Conservation (phyloP, 2,797 vertebrate genomes). For the Pangasius sanitwongsei region DNA sequence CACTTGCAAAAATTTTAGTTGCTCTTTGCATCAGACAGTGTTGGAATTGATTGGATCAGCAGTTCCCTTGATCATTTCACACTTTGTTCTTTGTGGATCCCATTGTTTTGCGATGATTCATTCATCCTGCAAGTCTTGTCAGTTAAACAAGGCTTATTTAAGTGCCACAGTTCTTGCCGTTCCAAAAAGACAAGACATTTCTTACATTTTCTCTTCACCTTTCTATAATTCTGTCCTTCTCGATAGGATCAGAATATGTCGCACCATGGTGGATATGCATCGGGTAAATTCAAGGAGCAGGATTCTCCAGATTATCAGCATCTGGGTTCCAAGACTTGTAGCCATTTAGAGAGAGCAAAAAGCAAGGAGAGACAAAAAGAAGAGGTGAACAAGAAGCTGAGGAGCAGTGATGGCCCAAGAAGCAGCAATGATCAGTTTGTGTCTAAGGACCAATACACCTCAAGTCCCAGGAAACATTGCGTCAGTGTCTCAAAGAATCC, state of each 20-base stretch:
- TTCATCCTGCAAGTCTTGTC: not conserved
- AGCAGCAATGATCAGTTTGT: not conserved
- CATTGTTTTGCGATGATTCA: not conserved
- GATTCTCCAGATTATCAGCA: not conserved
- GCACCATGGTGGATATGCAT: not conserved
- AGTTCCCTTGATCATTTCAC: not conserved
- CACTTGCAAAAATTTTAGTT: not conserved
- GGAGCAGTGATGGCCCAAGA: not conserved
- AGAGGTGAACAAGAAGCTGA: not conserved
- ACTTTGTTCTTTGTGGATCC: not conserved
- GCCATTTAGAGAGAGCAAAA: not conserved
- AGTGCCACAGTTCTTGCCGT: not conserved
- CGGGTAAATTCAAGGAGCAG: not conserved
- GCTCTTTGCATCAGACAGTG: not conserved
- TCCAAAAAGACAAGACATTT: not conserved
- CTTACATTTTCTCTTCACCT: not conserved
- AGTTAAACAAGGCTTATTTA: not conserved
- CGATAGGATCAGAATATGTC: not conserved
- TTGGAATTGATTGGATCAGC: slow-evolving; percentile 10
- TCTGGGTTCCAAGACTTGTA: not conserved
- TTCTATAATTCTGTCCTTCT: not conserved
- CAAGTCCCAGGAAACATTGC: not conserved
- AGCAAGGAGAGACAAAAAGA: not conserved
- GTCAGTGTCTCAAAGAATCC: not conserved
- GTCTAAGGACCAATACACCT: not conserved